Conservation (phyloP, 2,797 vertebrate species). For the Hipposideros larvatus region DNA sequence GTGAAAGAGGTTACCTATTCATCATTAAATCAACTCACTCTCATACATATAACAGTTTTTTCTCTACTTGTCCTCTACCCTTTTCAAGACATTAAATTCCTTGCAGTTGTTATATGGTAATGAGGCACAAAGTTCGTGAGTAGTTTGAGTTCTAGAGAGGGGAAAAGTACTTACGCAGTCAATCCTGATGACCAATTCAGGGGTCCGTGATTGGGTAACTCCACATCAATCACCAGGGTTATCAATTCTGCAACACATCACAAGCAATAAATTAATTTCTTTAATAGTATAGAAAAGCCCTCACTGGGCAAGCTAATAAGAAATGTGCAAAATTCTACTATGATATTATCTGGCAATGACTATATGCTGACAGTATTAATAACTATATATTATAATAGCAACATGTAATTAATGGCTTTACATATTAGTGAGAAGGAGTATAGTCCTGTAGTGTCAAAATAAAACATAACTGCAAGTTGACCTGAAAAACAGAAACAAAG, state of each 20-base stretch:
- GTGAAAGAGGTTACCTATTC: neutral
- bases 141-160: neutral
- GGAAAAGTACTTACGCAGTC: neutral
- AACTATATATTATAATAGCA: neutral
- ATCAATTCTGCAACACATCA: neutral
- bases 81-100: neutral
- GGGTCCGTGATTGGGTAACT: neutral
- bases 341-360: neutral
- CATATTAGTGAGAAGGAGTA: neutral
- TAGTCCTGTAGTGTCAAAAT: neutral
- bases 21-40: neutral
- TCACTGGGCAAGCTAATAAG: neutral
- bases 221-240: neutral
- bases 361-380: neutral
- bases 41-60: neutral
- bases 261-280: neutral
- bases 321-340: neutral
- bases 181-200: neutral
- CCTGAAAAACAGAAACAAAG: constrained; percentile 41
- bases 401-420: constrained; percentile 34
- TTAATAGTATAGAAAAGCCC: neutral
- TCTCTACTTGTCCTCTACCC: neutral
- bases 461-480: constrained; percentile 12
- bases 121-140: neutral
- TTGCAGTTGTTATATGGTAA: neutral